A percentile compares a stretch with the other conserved stretches of the same genome.
Evolutionary conservation across 1,140 invertebrate genomes (phyloP).

Genomic region (Bursaphelenchus mucronatus): DNA sequence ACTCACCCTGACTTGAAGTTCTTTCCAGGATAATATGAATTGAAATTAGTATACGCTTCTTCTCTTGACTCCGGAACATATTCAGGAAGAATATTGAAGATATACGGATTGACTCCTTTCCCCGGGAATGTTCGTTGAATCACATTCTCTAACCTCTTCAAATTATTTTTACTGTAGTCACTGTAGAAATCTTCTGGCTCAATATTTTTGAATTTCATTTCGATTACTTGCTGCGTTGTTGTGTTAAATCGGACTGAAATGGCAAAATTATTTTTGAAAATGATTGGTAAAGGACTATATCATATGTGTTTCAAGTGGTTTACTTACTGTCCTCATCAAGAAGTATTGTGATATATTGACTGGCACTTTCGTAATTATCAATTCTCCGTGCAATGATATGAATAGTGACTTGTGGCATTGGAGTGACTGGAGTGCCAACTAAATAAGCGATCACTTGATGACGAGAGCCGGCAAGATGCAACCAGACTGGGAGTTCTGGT

Average conservation of each 20-base stretch:
- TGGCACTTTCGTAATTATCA: constrained; percentile 50
- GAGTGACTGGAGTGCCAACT: constrained; percentile 54
- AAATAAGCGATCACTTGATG: constrained; percentile 54
- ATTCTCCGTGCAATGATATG: constrained; percentile 52
- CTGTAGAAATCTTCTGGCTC: constrained; percentile 54
- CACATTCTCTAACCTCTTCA: constrained; percentile 43
- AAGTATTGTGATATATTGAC: constrained; percentile 47
- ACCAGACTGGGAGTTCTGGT: constrained; percentile 51
- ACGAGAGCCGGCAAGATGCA: constrained; percentile 50
- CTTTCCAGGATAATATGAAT: constrained; percentile 3
- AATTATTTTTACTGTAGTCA: constrained; percentile 24
- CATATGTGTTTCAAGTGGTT: not conserved
- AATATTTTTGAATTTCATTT: constrained; percentile 49
- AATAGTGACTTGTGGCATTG: constrained; percentile 44
- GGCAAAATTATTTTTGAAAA: not conserved
- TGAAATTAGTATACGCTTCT: constrained; percentile 2
- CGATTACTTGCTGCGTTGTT: constrained; percentile 48
- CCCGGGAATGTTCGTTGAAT: constrained; percentile 52
- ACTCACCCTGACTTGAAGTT: constrained; percentile 21
- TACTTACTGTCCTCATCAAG: constrained; percentile 48
- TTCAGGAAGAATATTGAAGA: constrained; percentile 48
- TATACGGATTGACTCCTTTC: constrained; percentile 54
- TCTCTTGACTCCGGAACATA: constrained; percentile 16
- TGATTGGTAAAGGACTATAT: not conserved
- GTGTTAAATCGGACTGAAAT: constrained; percentile 46